Conservation (phyloP, 2,888 invertebrate genomes). For the Amphipyra berbera region DNA sequence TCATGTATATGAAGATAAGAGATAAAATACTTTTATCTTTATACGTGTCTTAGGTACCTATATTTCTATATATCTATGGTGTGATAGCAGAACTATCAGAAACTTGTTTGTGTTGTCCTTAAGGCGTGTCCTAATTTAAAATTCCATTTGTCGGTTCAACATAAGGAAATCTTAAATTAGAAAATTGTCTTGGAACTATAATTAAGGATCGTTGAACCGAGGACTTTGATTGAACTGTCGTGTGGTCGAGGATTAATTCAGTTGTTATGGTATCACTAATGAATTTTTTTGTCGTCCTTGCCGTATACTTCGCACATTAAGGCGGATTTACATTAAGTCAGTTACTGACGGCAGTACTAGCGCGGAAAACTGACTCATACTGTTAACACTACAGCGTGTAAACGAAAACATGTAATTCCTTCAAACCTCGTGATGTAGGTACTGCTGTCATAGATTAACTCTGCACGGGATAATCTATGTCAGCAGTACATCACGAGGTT, state of each 20-base stretch:
- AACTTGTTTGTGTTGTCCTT: constrained; percentile 46
- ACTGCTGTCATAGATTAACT: no score
- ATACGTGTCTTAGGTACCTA: constrained; percentile 6
- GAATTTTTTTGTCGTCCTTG: constrained; percentile 36
- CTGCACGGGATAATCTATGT: no score
- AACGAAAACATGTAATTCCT: no score
- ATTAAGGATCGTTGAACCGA: constrained; percentile 59
- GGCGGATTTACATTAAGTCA: no score
- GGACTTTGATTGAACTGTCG: constrained; percentile 52
- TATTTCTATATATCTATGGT: constrained; percentile 33
- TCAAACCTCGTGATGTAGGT: no score
- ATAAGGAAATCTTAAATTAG: constrained; percentile 53
- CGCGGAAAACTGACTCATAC: no score
- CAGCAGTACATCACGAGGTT: no score
- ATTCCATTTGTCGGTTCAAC: constrained; percentile 46
- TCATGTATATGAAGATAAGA: constrained; percentile 31
- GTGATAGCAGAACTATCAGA: constrained; percentile 34
- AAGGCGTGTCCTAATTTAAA: constrained; percentile 48
- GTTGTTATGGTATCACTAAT: constrained; percentile 35
- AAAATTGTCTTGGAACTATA: constrained; percentile 57
- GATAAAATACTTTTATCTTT: constrained; percentile 35
- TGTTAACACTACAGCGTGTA: no score
- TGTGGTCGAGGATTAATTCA: constrained; percentile 42
- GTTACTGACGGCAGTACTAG: no score
- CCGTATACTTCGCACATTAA: constrained; percentile 18